These are phyloP conservation scores for Aurelia coerulea DNA, from an alignment of 30 jellyfish, hydroid and myxozoan genomes.

Conservation along the genomic window DNA sequence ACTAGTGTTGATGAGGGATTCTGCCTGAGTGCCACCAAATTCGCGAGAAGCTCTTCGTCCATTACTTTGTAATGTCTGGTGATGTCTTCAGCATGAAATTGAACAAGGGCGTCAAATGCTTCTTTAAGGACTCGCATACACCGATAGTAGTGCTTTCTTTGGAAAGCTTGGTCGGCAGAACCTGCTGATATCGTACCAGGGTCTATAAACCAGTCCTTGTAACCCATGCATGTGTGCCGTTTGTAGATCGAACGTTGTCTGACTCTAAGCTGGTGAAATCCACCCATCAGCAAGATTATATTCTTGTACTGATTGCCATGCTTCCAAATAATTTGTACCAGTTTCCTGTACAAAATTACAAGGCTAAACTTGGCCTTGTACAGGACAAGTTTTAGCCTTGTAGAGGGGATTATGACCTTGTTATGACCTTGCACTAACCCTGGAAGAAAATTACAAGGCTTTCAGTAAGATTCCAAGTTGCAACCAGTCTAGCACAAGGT, in stretches of 20 bases:
- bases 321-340: no score
- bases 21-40: constrained; percentile 7
- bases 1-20: background rate
- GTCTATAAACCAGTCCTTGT: constrained; percentile 21
- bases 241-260: constrained; percentile 27
- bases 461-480: no score
- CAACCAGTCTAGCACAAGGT: no score
- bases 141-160: constrained; percentile 20
- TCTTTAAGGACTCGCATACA: constrained; percentile 26
- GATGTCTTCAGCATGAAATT: constrained; percentile 16
- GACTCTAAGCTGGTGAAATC: constrained; percentile 12
- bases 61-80: background rate
- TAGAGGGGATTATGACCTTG: no score
- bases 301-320: no score
- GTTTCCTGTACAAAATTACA: no score
- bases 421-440: no score
- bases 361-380: no score
- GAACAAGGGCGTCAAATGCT: constrained; percentile 28
- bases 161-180: constrained; percentile 21
- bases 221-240: background rate
- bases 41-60: background rate
- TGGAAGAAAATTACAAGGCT: no score
- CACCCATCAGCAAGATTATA: no score
- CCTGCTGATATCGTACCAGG: constrained; percentile 21
- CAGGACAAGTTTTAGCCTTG: no score